These are phyloP conservation scores for Triplophysa dalaica DNA, from an alignment of 2,113 vertebrate genomes.

Conservation along the genomic window DNA sequence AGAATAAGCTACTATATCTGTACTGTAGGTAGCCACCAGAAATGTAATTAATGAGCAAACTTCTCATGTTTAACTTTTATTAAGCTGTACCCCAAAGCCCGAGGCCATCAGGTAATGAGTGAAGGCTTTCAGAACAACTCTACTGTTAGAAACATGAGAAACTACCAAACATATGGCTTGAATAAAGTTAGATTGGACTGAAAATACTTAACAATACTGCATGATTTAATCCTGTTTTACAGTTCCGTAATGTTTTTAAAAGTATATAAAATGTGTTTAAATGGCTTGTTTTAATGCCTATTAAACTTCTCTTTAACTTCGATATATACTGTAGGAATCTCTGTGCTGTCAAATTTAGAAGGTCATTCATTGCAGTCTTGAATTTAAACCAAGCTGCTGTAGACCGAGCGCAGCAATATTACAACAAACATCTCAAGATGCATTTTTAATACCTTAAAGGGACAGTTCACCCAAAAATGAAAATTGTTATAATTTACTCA, in stretches of 20 bases:
- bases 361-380: too few relatives aligned
- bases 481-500: too few relatives aligned
- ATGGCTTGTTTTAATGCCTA: not conserved
- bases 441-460: too few relatives aligned
- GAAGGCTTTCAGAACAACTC: conserved; percentile 45
- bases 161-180: conserved; percentile 24
- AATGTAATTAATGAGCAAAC: conserved; percentile 80
- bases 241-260: not conserved
- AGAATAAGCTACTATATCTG: conserved; percentile 51
- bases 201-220: conserved; percentile 13
- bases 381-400: too few relatives aligned
- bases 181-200: conserved; percentile 47
- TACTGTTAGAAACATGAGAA: too few relatives aligned
- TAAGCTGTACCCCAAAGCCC: conserved; percentile 76
- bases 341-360: not conserved
- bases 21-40: conserved; percentile 57
- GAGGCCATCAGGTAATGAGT: conserved; percentile 73
- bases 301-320: not conserved
- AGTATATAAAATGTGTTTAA: not conserved
- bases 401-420: too few relatives aligned
- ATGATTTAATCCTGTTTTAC: conserved; percentile 21
- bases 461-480: too few relatives aligned
- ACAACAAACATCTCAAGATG: too few relatives aligned
- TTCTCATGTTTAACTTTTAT: conserved; percentile 82
- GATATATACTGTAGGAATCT: not conserved